Conservation (phyloP, 1,140 invertebrate species). For the Ridgeia piscesae region DNA sequence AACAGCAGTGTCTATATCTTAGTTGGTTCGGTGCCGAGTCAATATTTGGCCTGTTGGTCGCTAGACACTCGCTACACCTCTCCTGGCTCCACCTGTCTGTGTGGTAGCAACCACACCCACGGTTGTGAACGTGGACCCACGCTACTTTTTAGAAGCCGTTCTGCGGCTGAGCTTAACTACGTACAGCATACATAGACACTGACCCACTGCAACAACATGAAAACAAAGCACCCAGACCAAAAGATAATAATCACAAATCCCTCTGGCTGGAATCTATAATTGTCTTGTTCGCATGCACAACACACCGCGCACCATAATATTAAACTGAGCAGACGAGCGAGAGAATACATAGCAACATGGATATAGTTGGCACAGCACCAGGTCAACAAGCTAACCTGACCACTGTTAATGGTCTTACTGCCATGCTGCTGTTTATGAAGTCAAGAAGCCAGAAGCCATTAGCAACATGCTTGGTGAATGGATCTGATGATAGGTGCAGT, state of each 20-base stretch:
- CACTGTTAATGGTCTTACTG: background rate
- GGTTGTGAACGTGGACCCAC: background rate
- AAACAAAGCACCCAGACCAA: background rate
- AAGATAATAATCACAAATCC: background rate
- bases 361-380: background rate
- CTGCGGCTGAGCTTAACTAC: background rate
- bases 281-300: background rate
- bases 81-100: background rate
- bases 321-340: background rate
- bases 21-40: background rate
- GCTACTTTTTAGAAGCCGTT: background rate
- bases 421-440: background rate
- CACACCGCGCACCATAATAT: background rate
- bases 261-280: background rate
- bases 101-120: background rate
- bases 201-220: background rate
- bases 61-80: background rate
- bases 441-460: background rate
- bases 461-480: background rate
- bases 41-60: background rate
- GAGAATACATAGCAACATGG: background rate
- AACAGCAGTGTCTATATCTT: background rate
- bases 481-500: background rate
- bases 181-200: background rate
- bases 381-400: background rate